Conservation (phyloP, 2,888 invertebrate genomes). For the Mayetiola destructor region DNA sequence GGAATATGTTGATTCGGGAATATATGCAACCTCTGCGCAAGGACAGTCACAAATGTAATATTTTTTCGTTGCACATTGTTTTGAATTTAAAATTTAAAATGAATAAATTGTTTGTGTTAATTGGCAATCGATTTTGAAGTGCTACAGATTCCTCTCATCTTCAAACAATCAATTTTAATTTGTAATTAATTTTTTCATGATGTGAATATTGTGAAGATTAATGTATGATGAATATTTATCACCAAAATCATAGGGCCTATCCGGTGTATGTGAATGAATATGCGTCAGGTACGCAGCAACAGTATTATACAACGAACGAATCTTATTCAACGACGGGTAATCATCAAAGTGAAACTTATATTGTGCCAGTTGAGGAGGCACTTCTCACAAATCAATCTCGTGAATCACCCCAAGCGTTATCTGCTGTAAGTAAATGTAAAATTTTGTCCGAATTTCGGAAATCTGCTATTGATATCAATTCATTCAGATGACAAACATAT, state of each 20-base stretch:
- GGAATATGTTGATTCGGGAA: slow-evolving; percentile 58
- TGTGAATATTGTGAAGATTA: slow-evolving; percentile 19
- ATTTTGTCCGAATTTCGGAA: too few species aligned
- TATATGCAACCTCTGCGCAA: slow-evolving; percentile 47
- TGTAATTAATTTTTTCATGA: background rate
- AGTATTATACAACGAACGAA: slow-evolving; percentile 54
- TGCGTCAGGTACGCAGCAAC: slow-evolving; percentile 34
- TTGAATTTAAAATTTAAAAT: too few species aligned
- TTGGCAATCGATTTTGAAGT: background rate
- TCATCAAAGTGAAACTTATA: slow-evolving; percentile 37
- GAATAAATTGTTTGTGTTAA: background rate
- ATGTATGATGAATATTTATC: slow-evolving; percentile 4
- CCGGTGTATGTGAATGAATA: slow-evolving; percentile 62
- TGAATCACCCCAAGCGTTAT: slow-evolving; percentile 52
- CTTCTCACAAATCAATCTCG: slow-evolving; percentile 43
- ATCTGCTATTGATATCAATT: too few species aligned
- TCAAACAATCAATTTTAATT: slow-evolving; percentile 5
- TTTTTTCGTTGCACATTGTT: background rate
- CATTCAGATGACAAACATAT: background rate
- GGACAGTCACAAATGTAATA: slow-evolving; percentile 43
- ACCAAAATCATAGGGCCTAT: slow-evolving; percentile 43
- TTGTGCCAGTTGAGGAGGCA: slow-evolving; percentile 56
- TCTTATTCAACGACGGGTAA: slow-evolving; percentile 36
- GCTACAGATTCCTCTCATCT: background rate
- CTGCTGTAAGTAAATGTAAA: slow-evolving; percentile 42